A percentile compares a stretch with the other conserved stretches of the same genome.
phyloP scores from a whole-genome alignment of 2,888 invertebrate species.

The Eupeodes luniger region DNA sequence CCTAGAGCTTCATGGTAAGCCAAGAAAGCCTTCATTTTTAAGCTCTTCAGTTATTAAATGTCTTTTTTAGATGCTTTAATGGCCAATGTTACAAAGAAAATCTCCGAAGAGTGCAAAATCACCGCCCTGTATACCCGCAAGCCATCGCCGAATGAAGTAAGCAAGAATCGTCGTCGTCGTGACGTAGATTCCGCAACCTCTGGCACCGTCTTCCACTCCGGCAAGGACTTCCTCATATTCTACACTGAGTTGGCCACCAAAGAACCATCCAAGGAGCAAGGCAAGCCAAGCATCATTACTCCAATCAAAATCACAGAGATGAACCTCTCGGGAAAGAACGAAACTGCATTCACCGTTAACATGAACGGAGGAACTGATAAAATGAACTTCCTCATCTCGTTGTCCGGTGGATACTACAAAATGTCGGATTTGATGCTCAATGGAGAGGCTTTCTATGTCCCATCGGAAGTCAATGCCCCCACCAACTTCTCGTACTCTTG shows the following conservation, averaged over 20 bases:
- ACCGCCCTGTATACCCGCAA: conserved; percentile 74
- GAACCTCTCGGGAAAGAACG: conserved; percentile 69
- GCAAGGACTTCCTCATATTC: conserved; percentile 79
- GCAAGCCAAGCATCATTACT: neutral
- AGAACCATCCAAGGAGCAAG: too few species aligned
- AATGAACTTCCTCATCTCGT: conserved; percentile 79
- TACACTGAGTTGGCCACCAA: conserved; percentile 73
- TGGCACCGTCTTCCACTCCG: conserved; percentile 73
- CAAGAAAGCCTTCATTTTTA: neutral
- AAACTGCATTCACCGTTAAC: conserved; percentile 77
- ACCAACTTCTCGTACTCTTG: conserved; percentile 82
- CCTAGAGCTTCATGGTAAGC: conserved; percentile 85
- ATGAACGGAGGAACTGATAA: conserved; percentile 67
- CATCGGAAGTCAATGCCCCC: conserved; percentile 79
- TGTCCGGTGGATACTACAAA: conserved; percentile 80
- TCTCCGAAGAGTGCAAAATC: conserved; percentile 81
- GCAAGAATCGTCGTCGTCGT: conserved; percentile 78
- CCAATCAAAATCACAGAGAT: conserved; percentile 73
- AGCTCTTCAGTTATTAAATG: conserved; percentile 45
- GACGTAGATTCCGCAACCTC: conserved; percentile 78
- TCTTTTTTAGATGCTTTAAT: conserved; percentile 85
- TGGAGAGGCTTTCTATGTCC: conserved; percentile 69
- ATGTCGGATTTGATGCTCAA: conserved; percentile 78
- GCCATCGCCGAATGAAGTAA: conserved; percentile 29
- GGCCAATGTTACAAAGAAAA: conserved; percentile 85